Conservation (phyloP, 2,888 invertebrate genomes). For the Epirrhoe tristata region DNA sequence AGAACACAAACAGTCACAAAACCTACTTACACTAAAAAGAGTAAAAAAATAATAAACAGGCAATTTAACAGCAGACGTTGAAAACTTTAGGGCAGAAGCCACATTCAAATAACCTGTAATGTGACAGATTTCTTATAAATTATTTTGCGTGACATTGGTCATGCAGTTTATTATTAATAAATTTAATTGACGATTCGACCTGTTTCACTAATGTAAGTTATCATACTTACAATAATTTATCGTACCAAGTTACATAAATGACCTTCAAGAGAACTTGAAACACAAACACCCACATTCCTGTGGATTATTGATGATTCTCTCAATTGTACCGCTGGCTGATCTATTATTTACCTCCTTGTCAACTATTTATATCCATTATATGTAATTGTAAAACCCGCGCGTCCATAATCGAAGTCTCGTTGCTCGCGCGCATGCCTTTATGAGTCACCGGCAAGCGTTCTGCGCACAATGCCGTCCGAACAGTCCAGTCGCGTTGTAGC, state of each 20-base stretch:
- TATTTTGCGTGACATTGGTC: too few species aligned
- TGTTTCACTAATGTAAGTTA: too few species aligned
- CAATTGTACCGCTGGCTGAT: slow-evolving; percentile 56
- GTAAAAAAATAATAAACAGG: too few species aligned
- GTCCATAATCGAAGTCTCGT: slow-evolving; percentile 71
- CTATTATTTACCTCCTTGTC: slow-evolving; percentile 79
- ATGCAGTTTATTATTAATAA: too few species aligned
- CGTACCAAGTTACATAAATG: slow-evolving; percentile 36
- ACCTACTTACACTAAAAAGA: too few species aligned
- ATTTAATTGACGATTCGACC: too few species aligned
- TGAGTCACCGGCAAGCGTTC: slow-evolving; percentile 79
- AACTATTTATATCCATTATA: slow-evolving; percentile 69
- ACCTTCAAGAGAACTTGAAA: slow-evolving; percentile 72
- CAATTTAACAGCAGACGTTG: too few species aligned
- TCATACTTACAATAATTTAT: slow-evolving; percentile 5
- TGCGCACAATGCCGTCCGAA: slow-evolving; percentile 80
- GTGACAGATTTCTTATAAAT: too few species aligned
- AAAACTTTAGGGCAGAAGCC: too few species aligned
- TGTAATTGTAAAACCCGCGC: slow-evolving; percentile 75
- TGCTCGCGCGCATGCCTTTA: slow-evolving; percentile 78
- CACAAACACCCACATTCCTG: slow-evolving; percentile 70
- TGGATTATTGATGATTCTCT: slow-evolving; percentile 66
- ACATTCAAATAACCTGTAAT: too few species aligned
- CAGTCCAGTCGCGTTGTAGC: slow-evolving; percentile 81
- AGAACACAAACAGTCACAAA: too few species aligned